Base-by-base conservation (phyloP, 1,140 invertebrate species). In the Drosophila gunungcola region DNA sequence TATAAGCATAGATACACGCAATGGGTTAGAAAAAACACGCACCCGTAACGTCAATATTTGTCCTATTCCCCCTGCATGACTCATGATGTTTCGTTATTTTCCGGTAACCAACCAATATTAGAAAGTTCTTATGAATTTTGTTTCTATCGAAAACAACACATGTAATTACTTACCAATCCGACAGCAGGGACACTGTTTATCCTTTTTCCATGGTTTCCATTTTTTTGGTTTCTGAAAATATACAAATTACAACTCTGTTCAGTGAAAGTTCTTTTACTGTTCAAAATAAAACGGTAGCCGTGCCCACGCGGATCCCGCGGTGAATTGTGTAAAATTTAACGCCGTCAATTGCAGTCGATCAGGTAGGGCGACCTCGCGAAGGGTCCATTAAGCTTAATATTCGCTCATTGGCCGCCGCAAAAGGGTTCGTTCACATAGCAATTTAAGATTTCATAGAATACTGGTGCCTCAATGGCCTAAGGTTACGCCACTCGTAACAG, bases 201-300 rank as follows among this genome's bases (percentile, higher is more conserved):
- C 16, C 52, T 54, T 51, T 52, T 32, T 58, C 60, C 77, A 36
- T 64, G 58, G 41, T 73, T 78, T 73, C 62, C 63, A 4, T 11
- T 69, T 77, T 69, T 78, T 29, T 73, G 77, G 43, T 84, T 78
- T 73, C 84, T 89, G 73, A 42, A 84, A 84, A 43, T 25, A 48
- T 21, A 51, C 11, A 54, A 41, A 62, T 45, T 32, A 54, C 29
- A 46, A 39, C 32, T 54, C 4, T 25, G n/a, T 32, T 73, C 32
- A 68, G 54, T 48, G n/a, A 4, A 25, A 36, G 38, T 25, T 45
- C 45, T 51, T 32, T 39, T 56, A 65, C 27, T 55, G 52, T 29
- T 45, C 63, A 53, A 41, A 61, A 56, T 56, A 42, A 36, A 48
- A 72, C 62, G n/a, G 57, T 69, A 78, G 46, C 36, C 5, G 43